Base-by-base conservation (phyloP, 1,140 invertebrate species). In the Mycetomoellerius zeteki region DNA sequence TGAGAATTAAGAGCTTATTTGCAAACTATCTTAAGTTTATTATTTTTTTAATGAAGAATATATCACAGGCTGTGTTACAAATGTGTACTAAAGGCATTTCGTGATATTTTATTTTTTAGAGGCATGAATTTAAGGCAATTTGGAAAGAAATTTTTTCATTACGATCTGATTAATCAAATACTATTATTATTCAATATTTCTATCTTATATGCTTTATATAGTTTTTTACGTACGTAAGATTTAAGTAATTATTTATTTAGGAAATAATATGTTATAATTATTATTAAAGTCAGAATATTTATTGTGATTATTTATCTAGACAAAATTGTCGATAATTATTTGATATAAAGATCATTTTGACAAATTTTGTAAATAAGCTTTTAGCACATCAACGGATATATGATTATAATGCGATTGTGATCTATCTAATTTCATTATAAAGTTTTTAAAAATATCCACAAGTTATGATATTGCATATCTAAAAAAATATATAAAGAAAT, bases 361-460 rank as follows among this genome's bases (percentile, higher is more conserved):
- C 0, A 56, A 43, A 10, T 43, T 43, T 43, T n/a, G n/a, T 65
- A 43, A 10, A 1, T 65, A 21, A 65, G 24, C 0, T 6, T 47
- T 24, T 24, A 27, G 6, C 12, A 27, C 19, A 67, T 27, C 2
- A 2, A 24, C 0, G 65, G 12, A 27, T 21, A 16, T 33, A 30
- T n/a, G 3, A 65, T 50, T 69, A 16, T 69, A 69, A 69, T 69
- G 65, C 37, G 37, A 69, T 6, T 69, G 21, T 50, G 14, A 43
- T 21, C 33, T 3, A n/a, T 21, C 2, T 24, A 27, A 69, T 16
- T 69, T n/a, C 14, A 50, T 69, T 50, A 69, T 47, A 47, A 69
- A n/a, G 21, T 47, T 24, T 69, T 16, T 12, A 47, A 69, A 69
- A 47, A 69, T 69, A 12, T 69, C 21, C 10, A 47, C 21, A 2